Conservation (phyloP, 2,888 invertebrate genomes). For the Rutpela maculata region DNA sequence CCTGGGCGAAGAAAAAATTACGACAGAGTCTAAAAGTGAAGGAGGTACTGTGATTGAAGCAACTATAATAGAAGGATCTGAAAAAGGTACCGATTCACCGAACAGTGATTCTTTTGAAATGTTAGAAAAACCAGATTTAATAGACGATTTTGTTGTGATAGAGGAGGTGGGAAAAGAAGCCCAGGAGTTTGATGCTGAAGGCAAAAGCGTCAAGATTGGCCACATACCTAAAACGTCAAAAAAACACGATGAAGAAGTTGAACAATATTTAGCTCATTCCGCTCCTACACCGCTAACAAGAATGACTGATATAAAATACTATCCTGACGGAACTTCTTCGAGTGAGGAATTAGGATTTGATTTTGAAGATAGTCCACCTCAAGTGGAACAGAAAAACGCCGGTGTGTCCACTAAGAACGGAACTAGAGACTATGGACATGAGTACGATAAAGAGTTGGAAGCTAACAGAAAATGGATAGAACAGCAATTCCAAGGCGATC, state of each 20-base stretch:
- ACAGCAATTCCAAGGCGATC: conserved; percentile 89
- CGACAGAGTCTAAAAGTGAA: conserved; percentile 73
- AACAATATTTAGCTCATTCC: conserved; percentile 82
- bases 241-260: conserved; percentile 83
- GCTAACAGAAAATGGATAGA: conserved; percentile 92
- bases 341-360: conserved; percentile 81
- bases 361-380: conserved; percentile 81
- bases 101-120: conserved; percentile 91
- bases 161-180: conserved; percentile 93
- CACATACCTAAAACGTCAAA: conserved; percentile 73
- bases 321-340: conserved; percentile 75
- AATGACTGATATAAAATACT: conserved; percentile 74
- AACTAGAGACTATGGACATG: conserved; percentile 70
- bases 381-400: conserved; percentile 65
- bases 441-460: conserved; percentile 79
- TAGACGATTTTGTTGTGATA: conserved; percentile 91
- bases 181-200: conserved; percentile 87
- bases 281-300: conserved; percentile 79
- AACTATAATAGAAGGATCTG: conserved; percentile 74
- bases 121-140: conserved; percentile 89
- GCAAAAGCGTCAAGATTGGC: conserved; percentile 85
- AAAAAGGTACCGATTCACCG: conserved; percentile 80
- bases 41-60: conserved; percentile 79
- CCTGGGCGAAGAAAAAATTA: conserved; percentile 68
- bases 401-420: conserved; percentile 69